Percentiles rank a stretch among this genome's conserved stretches.
Conservation (phyloP, 2,113 vertebrate genomes). For the Xiphorhynchus elegans region DNA sequence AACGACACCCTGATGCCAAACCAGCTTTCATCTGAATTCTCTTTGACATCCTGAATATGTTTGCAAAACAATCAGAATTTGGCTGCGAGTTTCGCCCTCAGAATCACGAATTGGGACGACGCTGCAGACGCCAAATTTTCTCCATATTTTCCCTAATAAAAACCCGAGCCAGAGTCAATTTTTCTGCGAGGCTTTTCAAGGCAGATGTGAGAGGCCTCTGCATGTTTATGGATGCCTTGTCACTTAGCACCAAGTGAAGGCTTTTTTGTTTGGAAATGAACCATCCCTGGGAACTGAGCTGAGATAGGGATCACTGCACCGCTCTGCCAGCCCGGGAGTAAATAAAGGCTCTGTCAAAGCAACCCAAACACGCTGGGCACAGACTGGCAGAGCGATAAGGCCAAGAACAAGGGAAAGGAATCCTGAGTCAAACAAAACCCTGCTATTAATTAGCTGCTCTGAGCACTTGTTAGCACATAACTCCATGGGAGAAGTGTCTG, state of each 20-base stretch:
- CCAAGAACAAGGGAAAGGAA: background rate
- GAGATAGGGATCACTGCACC: background rate
- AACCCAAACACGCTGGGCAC: background rate
- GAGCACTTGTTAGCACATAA: background rate
- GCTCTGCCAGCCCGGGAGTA: background rate
- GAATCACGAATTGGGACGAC: background rate
- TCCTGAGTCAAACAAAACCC: background rate
- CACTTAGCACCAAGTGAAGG: background rate
- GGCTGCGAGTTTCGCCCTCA: background rate
- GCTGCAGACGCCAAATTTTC: background rate
- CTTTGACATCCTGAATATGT: background rate
- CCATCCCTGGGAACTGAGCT: background rate
- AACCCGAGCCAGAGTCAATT: background rate
- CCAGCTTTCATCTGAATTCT: background rate
- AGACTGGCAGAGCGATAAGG: rapidly evolving
- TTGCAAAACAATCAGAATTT: background rate
- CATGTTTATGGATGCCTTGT: background rate
- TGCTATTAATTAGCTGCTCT: background rate
- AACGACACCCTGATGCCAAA: rapidly evolving
- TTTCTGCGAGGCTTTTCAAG: background rate
- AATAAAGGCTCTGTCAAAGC: background rate
- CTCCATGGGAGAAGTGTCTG: background rate
- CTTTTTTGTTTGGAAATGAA: background rate
- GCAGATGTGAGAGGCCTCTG: background rate
- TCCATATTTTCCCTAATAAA: background rate